A percentile compares a stretch with the other conserved stretches of the same genome.
Evolutionary conservation across 2,113 vertebrate genomes (phyloP).

Genomic region (Lagopus muta): DNA sequence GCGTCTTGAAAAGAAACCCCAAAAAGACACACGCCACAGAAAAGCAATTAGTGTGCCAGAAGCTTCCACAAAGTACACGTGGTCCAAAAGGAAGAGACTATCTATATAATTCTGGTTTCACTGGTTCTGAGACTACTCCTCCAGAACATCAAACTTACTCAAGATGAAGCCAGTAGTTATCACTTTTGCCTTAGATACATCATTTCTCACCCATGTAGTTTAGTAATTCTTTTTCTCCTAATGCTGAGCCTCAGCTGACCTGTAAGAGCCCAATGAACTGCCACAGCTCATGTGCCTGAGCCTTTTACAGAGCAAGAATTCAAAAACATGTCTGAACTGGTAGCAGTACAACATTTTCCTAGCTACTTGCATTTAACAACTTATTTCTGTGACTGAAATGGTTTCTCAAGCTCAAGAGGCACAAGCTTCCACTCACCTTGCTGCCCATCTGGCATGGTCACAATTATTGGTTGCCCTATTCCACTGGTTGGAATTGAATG

Average conservation of each 20-base stretch:
- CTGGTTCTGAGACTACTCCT: not conserved
- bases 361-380: not conserved
- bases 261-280: not conserved
- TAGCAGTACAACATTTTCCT: not conserved
- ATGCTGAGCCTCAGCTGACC: not conserved
- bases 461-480: constrained; percentile 89
- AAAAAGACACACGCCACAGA: not conserved
- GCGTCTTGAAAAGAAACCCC: not conserved
- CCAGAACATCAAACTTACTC: not conserved
- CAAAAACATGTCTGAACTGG: not conserved
- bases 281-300: not conserved
- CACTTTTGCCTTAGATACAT: not conserved
- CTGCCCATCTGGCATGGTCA: constrained; percentile 91
- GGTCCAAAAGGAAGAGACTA: not conserved
- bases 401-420: not conserved
- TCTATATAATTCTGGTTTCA: not conserved
- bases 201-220: not conserved
- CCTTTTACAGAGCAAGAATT: not conserved
- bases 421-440: constrained; percentile 79
- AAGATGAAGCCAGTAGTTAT: not conserved
- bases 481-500: constrained; percentile 86
- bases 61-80: not conserved
- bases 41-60: not conserved
- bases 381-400: not conserved
- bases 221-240: not conserved